Conservation (phyloP, 2,113 vertebrate genomes). For the Genyomyrus donnyi region DNA sequence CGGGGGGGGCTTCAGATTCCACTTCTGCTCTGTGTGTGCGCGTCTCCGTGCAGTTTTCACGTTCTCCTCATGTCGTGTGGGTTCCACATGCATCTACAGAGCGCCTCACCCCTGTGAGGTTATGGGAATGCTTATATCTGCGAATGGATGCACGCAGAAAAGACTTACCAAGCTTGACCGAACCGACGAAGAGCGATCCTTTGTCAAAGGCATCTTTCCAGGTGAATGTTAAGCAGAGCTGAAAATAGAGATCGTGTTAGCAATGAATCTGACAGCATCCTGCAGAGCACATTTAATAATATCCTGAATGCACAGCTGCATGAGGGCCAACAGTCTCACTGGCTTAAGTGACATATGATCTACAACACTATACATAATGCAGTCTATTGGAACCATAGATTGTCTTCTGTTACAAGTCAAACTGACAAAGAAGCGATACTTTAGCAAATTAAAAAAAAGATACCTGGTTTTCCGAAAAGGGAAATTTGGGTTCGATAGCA, state of each 20-base stretch:
- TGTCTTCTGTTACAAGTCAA: neutral
- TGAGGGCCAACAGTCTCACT: neutral
- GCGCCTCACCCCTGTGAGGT: neutral
- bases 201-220: constrained; percentile 99
- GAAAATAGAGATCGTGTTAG: constrained; percentile 31
- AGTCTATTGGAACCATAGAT: neutral
- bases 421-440: neutral
- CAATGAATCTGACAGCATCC: neutral
- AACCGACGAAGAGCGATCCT: constrained; percentile 94
- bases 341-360: neutral
- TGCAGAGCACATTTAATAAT: neutral
- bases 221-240: constrained; percentile 94
- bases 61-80: neutral
- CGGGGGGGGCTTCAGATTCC: neutral
- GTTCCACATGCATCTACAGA: neutral
- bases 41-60: neutral
- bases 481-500: constrained; percentile 92
- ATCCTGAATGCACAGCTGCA: neutral
- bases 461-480: constrained; percentile 96
- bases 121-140: neutral
- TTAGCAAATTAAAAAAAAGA: neutral
- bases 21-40: neutral
- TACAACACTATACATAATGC: neutral
- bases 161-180: constrained; percentile 85
- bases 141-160: neutral